phyloP scores from a whole-genome alignment of 1,140 invertebrate species.

The Sycophila sp. region DNA sequence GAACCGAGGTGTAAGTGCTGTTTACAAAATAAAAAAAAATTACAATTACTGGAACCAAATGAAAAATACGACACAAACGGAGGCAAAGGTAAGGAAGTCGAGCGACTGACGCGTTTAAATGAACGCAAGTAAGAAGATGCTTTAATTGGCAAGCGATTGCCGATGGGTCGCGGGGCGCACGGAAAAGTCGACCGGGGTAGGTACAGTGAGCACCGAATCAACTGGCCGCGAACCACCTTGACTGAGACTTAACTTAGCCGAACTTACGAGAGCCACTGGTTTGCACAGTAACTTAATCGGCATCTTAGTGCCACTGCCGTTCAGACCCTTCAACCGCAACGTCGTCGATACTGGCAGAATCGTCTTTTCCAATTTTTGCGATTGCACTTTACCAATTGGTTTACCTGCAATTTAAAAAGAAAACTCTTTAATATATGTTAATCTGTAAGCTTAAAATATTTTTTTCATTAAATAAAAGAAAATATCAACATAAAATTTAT shows the following conservation, averaged over 20 bases:
- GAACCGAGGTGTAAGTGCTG: too few relatives aligned
- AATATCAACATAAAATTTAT: not conserved
- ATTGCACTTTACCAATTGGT: conserved; percentile 47
- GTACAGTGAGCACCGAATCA: conserved; percentile 47
- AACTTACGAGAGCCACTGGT: conserved; percentile 50
- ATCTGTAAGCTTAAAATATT: too few relatives aligned
- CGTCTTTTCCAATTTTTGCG: conserved; percentile 39
- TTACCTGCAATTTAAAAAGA: conserved; percentile 40
- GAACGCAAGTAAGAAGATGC: conserved; percentile 43
- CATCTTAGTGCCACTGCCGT: conserved; percentile 31
- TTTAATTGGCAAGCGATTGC: conserved; percentile 64
- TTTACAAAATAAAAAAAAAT: too few relatives aligned
- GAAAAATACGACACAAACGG: conserved; percentile 3
- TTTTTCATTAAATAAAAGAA: too few relatives aligned
- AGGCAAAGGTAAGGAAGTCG: not conserved
- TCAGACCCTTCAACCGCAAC: conserved; percentile 50
- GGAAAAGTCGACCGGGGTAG: conserved; percentile 59
- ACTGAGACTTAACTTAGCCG: conserved; percentile 45
- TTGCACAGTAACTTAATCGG: conserved; percentile 57
- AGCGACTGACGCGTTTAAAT: not conserved
- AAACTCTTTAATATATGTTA: not conserved
- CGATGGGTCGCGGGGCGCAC: conserved; percentile 56
- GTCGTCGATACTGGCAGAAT: conserved; percentile 49
- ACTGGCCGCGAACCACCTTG: conserved; percentile 35
- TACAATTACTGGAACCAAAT: too few relatives aligned